Evolutionary conservation across 2,113 vertebrate species (phyloP).

Genomic region (Chamaetylas fuelleborni): DNA sequence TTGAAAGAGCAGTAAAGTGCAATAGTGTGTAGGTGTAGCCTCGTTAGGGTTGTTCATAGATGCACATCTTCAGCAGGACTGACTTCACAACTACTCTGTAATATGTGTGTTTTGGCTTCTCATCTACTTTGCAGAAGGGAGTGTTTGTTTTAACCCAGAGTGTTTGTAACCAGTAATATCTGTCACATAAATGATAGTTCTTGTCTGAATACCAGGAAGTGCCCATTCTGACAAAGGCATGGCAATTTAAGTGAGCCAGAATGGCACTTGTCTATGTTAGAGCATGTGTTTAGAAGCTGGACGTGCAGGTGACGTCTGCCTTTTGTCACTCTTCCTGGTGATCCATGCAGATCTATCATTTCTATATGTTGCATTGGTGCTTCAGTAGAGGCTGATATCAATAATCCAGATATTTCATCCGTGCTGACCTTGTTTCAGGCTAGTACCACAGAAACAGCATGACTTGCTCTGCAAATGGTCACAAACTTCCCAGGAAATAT

Average conservation of each 20-base stretch:
- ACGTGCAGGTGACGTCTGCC: neutral
- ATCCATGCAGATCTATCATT: neutral
- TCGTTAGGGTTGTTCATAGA: neutral
- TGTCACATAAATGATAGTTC: neutral
- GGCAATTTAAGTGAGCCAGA: neutral
- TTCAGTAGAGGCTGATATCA: neutral
- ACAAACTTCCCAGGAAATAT: neutral
- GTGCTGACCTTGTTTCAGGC: neutral
- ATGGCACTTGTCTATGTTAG: neutral
- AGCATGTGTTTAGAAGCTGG: neutral
- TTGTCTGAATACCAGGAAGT: neutral
- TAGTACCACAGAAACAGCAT: neutral
- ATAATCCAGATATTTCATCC: neutral
- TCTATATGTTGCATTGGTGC: neutral
- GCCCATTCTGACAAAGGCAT: neutral
- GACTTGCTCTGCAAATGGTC: neutral
- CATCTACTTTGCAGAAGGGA: neutral
- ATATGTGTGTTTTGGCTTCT: neutral
- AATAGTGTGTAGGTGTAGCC: neutral
- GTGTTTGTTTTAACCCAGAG: neutral
- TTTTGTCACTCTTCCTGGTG: neutral
- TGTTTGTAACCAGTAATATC: neutral
- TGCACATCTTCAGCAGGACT: neutral
- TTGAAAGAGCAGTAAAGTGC: neutral
- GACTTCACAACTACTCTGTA: neutral